Conservation (phyloP, 2,888 invertebrate genomes). For the Ramazzottius varieornatus region DNA sequence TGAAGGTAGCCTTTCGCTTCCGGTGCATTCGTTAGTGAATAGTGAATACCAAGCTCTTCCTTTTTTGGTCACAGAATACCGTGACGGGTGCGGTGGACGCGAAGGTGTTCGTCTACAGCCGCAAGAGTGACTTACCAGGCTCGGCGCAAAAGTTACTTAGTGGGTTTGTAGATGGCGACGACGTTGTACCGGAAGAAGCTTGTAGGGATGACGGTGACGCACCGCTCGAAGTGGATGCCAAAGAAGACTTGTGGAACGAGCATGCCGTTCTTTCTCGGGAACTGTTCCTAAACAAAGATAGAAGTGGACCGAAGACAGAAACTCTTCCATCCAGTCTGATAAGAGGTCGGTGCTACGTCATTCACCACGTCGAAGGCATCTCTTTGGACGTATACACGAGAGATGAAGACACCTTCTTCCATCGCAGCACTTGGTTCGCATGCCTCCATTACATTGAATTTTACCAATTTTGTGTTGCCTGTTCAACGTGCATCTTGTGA, state of each 20-base stretch:
- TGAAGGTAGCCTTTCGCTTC: no score
- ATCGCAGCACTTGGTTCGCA: neutral
- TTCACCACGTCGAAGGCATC: neutral
- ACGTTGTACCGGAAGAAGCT: neutral
- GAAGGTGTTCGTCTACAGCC: slow-evolving; percentile 1
- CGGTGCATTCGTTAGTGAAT: no score
- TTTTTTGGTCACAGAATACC: neutral
- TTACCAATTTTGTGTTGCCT: no score
- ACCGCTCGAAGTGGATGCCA: neutral
- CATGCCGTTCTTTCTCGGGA: neutral
- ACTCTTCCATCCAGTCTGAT: neutral
- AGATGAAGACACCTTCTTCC: neutral
- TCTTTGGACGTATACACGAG: neutral
- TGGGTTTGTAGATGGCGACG: neutral
- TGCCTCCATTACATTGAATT: no score
- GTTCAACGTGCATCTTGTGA: no score
- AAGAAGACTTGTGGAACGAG: neutral
- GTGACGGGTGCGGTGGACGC: neutral
- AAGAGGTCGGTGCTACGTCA: neutral
- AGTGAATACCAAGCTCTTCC: no score
- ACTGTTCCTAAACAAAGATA: neutral
- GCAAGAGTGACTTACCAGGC: neutral
- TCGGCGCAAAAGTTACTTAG: neutral
- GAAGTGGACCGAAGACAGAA: neutral
- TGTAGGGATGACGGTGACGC: neutral